A percentile compares a stretch with the other conserved stretches of the same genome.
Evolutionary conservation across 2,797 vertebrate species (phyloP).

Genomic region (Momotus momota): DNA sequence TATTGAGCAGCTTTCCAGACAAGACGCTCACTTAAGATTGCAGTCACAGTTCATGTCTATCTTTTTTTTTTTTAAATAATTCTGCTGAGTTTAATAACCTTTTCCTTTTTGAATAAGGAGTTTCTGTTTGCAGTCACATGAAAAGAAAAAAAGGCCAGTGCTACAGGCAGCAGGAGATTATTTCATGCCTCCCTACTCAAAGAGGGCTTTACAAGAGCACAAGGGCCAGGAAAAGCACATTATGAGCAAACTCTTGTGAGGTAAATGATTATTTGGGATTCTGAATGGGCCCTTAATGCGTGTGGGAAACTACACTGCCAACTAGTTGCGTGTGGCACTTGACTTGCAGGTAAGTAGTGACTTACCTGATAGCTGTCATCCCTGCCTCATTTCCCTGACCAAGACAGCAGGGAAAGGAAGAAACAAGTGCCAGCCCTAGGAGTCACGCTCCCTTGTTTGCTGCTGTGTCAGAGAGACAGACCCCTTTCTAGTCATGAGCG

Average conservation of each 20-base stretch:
- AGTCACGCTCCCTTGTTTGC: not conserved
- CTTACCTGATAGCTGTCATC: not conserved
- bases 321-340: not conserved
- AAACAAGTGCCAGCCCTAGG: not conserved
- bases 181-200: constrained; percentile 66
- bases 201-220: constrained; percentile 51
- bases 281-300: constrained; percentile 44
- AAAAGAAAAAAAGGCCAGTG: constrained; percentile 59
- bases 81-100: constrained; percentile 70
- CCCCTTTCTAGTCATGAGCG: not conserved
- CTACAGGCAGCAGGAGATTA: constrained; percentile 70
- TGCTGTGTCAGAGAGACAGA: not conserved
- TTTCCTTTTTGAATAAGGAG: constrained; percentile 72
- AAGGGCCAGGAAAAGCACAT: constrained; percentile 47
- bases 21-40: not conserved
- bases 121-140: constrained; percentile 72
- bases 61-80: constrained; percentile 57
- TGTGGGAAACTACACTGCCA: not conserved
- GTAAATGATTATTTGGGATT: constrained; percentile 71
- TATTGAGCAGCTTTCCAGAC: not conserved
- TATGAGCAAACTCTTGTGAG: constrained; percentile 70
- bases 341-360: not conserved
- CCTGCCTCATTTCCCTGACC: not conserved
- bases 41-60: constrained; percentile 40
- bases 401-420: not conserved